Percentiles rank a stretch among this genome's conserved stretches.
Evolutionary conservation across 2,113 vertebrate species (phyloP).

Genomic region (Cinclus mexicanus): DNA sequence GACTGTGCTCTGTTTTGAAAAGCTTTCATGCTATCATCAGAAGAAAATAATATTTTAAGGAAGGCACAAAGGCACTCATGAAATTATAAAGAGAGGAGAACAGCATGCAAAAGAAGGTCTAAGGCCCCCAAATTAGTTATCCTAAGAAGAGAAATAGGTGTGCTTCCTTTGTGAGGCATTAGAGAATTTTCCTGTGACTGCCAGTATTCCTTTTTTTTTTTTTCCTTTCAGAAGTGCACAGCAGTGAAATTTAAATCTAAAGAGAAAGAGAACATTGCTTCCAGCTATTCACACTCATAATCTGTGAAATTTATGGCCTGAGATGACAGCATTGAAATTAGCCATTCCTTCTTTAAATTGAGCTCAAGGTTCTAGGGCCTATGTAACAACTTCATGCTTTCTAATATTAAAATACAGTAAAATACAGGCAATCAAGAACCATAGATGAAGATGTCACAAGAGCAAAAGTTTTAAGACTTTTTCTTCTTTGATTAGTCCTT

Average conservation of each 20-base stretch:
- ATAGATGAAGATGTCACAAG: neutral
- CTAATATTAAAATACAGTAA: neutral
- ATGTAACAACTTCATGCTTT: neutral
- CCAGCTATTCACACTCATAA: conserved; percentile 11
- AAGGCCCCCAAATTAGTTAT: neutral
- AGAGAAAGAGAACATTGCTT: conserved; percentile 7
- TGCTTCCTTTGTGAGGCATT: neutral
- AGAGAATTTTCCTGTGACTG: neutral
- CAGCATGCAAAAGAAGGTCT: neutral
- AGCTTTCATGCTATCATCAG: neutral
- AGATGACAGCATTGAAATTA: conserved; percentile 16
- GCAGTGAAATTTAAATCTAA: conserved; percentile 11
- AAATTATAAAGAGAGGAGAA: neutral
- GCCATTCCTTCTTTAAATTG: neutral
- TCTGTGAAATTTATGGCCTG: conserved; percentile 16
- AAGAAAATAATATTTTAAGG: neutral
- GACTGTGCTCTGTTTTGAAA: neutral
- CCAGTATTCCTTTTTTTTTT: neutral
- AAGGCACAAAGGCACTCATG: neutral
- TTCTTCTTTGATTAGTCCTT: neutral
- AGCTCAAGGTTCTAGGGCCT: neutral
- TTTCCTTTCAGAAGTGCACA: neutral
- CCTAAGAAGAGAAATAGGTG: neutral
- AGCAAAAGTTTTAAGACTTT: neutral
- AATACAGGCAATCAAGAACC: neutral